Evolutionary conservation across 53 echinoderm and acorn worm species (phyloP).

Genomic region (Mesocentrotus franciscanus): DNA sequence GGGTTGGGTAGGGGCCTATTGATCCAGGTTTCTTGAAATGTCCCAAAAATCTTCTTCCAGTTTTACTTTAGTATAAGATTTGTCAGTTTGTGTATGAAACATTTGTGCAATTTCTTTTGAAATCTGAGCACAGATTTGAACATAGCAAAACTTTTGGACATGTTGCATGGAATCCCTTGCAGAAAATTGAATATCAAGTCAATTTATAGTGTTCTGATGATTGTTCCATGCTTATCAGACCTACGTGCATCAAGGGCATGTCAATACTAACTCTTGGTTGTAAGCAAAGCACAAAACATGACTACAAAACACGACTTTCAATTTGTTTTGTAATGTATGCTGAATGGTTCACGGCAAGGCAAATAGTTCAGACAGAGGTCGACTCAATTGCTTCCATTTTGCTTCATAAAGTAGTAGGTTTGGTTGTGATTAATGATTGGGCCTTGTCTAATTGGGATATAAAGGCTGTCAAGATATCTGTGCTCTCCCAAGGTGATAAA

Average conservation of each 20-base stretch:
- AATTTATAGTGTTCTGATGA: background rate
- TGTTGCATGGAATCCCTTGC: background rate
- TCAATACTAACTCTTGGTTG: background rate
- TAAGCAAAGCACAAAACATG: background rate
- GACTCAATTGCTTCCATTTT: background rate
- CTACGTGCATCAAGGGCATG: constrained; percentile 3
- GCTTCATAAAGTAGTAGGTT: background rate
- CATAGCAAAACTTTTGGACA: background rate
- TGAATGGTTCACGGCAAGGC: constrained; percentile 4
- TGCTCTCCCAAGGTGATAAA: background rate
- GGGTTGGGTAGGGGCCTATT: background rate
- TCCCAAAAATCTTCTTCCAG: too few relatives aligned
- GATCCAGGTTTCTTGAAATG: background rate
- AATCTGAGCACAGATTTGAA: background rate
- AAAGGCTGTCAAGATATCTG: constrained; percentile 20
- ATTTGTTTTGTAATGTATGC: constrained; percentile 46
- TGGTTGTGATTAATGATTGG: background rate
- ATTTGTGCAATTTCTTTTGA: background rate
- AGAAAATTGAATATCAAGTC: constrained; percentile 44
- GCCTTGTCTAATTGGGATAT: constrained; percentile 25
- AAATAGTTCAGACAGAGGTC: constrained; percentile 24
- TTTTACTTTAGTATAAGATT: too few relatives aligned
- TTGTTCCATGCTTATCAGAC: constrained; percentile 22
- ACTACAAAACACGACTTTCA: background rate
- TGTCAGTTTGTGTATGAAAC: too few relatives aligned